Evolutionary conservation across 2,888 invertebrate species (phyloP), one percentile per base, ranked within the genome.

Genomic region (Neria commutata): DNA sequence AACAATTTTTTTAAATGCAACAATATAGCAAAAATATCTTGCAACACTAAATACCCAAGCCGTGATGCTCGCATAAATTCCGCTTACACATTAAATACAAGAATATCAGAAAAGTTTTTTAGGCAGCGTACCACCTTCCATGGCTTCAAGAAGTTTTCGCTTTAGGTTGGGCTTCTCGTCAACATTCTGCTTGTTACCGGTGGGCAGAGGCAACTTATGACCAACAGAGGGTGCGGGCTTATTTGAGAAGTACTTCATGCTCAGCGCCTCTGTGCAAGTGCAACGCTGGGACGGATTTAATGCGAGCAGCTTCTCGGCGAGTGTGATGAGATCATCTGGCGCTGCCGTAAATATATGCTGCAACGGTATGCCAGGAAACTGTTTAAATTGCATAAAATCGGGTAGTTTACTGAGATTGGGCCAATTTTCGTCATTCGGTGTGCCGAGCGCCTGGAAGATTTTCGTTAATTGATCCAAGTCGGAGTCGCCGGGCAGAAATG

Each of bases 271-370:
- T 21, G 91, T 88, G 75, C 95, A 93, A 42, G 89, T 89, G 70
- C 91, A 90, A 55, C 98, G 85, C 65, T 87, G 87, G 4, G 90
- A 83, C 0, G 98, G 98, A 84, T 94, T 91, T 62, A 97, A 83
- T 11, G 89, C 86, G 11, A 98, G 84, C 56, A 97, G 82, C 55
- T 86, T 87, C 42, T 89, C 88, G 58, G 98, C 84, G 53, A 99
- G 83, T 63, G 90, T 88, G 25, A 99, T 82, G 34, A 98, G 84
- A 84, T 98, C 98, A 78, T 96, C 94, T 0, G 90, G 87, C 1
- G 97, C 98, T 1, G 98, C 98, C 46, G 95, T 95, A 81, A 99
- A 99, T 73, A 99, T 96, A 71, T 94, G 90, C 62, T 91, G 89
- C 49, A 98, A 81, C 3, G 94, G 93, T 40, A 92, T 93, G 0